A percentile compares a stretch with the other conserved stretches of the same genome.
phyloP scores from a whole-genome alignment of 2,797 vertebrate species.

The Jordanella pulchra region DNA sequence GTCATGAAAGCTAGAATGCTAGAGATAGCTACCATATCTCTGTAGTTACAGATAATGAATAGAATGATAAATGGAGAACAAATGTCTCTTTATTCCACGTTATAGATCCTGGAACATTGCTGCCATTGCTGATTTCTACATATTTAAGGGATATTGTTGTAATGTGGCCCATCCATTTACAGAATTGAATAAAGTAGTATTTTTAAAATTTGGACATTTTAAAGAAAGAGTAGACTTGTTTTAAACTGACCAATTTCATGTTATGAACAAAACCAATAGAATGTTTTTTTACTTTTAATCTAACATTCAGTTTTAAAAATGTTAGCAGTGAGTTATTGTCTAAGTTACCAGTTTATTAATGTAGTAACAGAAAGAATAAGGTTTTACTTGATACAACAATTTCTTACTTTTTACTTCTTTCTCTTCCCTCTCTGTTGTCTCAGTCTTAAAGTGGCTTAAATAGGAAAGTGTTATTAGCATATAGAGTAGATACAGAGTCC shows the following conservation, averaged over 20 bases:
- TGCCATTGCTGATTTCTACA: background rate
- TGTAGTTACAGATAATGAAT: background rate
- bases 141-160: background rate
- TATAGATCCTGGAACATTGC: background rate
- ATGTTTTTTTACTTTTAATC: background rate
- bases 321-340: conserved; percentile 45
- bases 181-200: background rate
- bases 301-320: conserved; percentile 37
- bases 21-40: background rate
- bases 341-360: conserved; percentile 57
- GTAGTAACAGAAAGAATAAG: conserved; percentile 45
- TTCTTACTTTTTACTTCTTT: conserved; percentile 50
- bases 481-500: conserved; percentile 72
- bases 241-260: background rate
- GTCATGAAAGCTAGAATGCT: background rate
- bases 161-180: background rate
- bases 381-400: conserved; percentile 51
- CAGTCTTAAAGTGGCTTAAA: conserved; percentile 68
- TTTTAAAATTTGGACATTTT: background rate
- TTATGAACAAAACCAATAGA: background rate
- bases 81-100: background rate
- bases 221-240: background rate
- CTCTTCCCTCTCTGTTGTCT: conserved; percentile 46
- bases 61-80: background rate
- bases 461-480: conserved; percentile 72